Base-by-base conservation (phyloP, 2,113 vertebrate genomes). In the Orientallactaga bullata region DNA sequence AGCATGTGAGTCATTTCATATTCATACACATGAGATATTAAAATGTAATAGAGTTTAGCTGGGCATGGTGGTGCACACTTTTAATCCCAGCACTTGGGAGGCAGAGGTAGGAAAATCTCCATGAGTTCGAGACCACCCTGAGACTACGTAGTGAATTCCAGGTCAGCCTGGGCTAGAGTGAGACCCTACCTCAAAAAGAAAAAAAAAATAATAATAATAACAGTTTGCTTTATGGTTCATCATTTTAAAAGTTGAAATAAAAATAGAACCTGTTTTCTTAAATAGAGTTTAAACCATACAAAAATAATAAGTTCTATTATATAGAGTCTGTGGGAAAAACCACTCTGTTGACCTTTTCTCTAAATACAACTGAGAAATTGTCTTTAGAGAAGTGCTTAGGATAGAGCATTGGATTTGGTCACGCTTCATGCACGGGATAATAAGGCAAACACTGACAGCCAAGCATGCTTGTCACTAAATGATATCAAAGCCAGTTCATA, bases 161-260 rank as follows among this genome's bases (percentile, higher is more conserved):
- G 42, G 42, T 47, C 42, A 47, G 42, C 42, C 42, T 47, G 42
- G 42, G 42, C 42, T 47, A 47, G 42, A 47, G 8, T 47, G 42
- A 47, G 42, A 47, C 42, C 42, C 42, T 47, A 47, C 42, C 42
- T 47, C 8, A 47, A 47, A 47, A 47, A 8, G n/a, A n/a, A n/a
- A n/a, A n/a, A n/a, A n/a, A n/a, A n/a, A n/a, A n/a, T n/a, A n/a
- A n/a, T n/a, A n/a, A n/a, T n/a, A n/a, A n/a, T n/a, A n/a, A n/a
- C n/a, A 60, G 42, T 84, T 63, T 86, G 42, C 42, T 71, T 95
- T 20, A 72, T 47, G 80, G 51, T 68, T 88, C 32, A 88, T 78
- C 11, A 85, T 80, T 95, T 96, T 77, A 24, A 92, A 94, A 88
- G 8, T 42, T 82, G 42, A 88, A 88, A 51, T 71, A 79, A 94